phyloP scores from a whole-genome alignment of 2,113 vertebrate genomes.

The Cromileptes altivelis region DNA sequence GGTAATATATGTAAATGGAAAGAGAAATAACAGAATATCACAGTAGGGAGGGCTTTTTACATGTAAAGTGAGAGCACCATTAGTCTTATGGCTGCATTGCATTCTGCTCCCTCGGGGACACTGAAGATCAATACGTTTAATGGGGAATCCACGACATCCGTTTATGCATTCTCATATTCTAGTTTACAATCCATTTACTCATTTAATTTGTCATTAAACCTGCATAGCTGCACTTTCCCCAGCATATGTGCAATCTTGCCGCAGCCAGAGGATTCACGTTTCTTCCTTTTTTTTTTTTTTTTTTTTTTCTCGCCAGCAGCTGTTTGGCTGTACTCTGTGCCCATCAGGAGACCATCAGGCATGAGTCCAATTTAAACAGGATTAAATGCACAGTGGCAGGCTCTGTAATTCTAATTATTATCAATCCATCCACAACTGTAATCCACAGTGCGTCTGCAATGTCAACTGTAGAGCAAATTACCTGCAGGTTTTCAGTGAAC shows the following conservation, averaged over 20 bases:
- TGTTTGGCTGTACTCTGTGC: slow-evolving; percentile 30
- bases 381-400: slow-evolving; percentile 46
- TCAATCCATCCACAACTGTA: slow-evolving; percentile 29
- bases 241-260: neutral
- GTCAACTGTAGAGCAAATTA: slow-evolving; percentile 45
- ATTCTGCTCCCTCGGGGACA: neutral
- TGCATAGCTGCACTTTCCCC: slow-evolving; percentile 4
- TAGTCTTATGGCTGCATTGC: neutral
- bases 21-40: neutral
- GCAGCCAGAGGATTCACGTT: slow-evolving; percentile 19
- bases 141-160: neutral
- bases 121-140: slow-evolving; percentile 15
- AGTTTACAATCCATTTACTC: slow-evolving; percentile 6
- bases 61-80: neutral
- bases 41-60: neutral
- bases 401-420: slow-evolving; percentile 53
- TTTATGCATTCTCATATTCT: neutral
- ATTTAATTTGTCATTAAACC: slow-evolving; percentile 4
- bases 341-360: slow-evolving; percentile 20
- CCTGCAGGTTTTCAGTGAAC: slow-evolving; percentile 19
- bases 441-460: slow-evolving; percentile 31
- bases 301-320: slow-evolving; percentile 21
- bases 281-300: neutral
- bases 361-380: slow-evolving; percentile 51
- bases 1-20: neutral